Evolutionary conservation across 2,113 vertebrate species (phyloP).

Genomic region (Oreochromis niloticus): DNA sequence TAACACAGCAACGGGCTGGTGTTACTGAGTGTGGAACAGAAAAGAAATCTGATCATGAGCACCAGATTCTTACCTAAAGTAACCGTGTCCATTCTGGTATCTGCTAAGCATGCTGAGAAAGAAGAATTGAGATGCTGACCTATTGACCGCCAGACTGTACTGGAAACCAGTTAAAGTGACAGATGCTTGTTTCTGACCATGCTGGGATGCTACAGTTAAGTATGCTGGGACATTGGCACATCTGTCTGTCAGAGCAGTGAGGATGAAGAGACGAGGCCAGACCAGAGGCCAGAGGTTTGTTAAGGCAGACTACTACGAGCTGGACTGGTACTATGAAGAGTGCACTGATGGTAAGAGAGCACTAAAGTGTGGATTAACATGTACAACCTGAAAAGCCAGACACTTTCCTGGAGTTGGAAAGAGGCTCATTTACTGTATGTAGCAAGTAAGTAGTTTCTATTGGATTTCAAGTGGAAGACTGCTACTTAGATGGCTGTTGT

Average conservation of each 20-base stretch:
- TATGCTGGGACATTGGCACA: background rate
- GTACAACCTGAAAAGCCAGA: background rate
- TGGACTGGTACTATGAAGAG: conserved; percentile 99
- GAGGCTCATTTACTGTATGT: background rate
- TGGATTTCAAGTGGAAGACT: background rate
- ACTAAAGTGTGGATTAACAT: background rate
- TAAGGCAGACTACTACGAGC: conserved; percentile 94
- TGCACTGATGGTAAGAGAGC: conserved; percentile 89
- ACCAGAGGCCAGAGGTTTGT: conserved; percentile 85
- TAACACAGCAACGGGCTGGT: background rate
- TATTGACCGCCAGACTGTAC: background rate
- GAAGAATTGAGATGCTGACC: background rate
- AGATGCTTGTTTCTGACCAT: conserved; percentile 1
- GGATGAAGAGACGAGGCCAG: conserved; percentile 76
- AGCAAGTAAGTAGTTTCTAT: background rate
- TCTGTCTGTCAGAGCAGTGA: conserved; percentile 65
- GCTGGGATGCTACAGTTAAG: conserved; percentile 3
- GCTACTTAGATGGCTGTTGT: background rate
- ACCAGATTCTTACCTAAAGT: background rate
- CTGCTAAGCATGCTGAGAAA: conserved; percentile 37
- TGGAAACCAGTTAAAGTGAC: background rate
- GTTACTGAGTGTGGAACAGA: conserved; percentile 14
- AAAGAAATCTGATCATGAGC: conserved; percentile 12
- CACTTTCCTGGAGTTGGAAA: background rate
- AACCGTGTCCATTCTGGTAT: background rate